Percentiles rank a stretch among this genome's conserved stretches.
These are phyloP conservation scores for Sialia sialis DNA, from an alignment of 2,113 vertebrate species.

Conservation along the genomic window DNA sequence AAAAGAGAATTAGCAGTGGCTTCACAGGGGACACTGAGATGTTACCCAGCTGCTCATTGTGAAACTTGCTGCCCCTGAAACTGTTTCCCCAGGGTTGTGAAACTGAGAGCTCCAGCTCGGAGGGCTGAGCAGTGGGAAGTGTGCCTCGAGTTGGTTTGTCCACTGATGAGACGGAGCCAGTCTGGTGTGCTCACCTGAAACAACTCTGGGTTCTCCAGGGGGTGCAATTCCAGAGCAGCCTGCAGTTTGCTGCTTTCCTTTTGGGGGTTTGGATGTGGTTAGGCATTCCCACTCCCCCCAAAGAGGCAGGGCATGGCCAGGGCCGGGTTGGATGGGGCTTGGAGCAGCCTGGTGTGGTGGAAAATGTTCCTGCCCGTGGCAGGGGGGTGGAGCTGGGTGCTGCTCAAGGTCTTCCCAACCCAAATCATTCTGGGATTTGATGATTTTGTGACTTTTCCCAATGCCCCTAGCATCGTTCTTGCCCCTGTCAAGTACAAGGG, in stretches of 20 bases:
- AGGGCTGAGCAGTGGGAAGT: not conserved
- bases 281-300: not conserved
- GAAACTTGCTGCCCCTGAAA: not conserved
- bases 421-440: not conserved
- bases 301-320: not conserved
- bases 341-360: not conserved
- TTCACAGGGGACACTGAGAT: not conserved
- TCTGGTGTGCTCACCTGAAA: not conserved
- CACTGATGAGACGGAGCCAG: not conserved
- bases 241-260: not conserved
- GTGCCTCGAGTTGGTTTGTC: not conserved
- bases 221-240: not conserved
- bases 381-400: not conserved
- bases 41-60: not conserved
- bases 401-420: not conserved
- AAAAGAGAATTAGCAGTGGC: not conserved
- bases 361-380: not conserved
- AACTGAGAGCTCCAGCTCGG: not conserved
- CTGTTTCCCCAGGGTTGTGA: not conserved
- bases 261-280: not conserved
- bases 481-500: rapidly evolving
- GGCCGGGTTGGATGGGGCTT: not conserved
- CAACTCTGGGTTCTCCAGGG: not conserved
- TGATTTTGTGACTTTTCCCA: not conserved
- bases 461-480: not conserved